Percentiles rank a stretch among this genome's conserved stretches.
These are phyloP conservation scores for Ganaspis brasiliensis DNA, from an alignment of 2,888 invertebrate species.

Conservation along the genomic window DNA sequence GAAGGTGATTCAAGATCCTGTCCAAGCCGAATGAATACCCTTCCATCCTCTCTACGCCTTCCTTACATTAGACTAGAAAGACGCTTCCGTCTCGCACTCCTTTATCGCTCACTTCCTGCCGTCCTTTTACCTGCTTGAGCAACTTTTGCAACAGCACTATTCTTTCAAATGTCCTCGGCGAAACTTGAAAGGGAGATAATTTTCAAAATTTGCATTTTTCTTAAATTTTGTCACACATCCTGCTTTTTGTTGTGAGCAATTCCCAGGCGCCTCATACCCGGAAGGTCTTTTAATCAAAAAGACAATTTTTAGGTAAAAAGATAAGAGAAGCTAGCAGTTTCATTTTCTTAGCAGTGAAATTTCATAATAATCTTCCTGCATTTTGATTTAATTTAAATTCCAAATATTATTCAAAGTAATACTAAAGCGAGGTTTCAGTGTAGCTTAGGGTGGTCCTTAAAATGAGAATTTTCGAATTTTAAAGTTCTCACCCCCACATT, in stretches of 20 bases:
- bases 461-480: too few species aligned
- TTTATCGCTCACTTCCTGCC: slow-evolving; percentile 40
- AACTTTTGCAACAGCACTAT: slow-evolving; percentile 14
- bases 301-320: background rate
- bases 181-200: slow-evolving; percentile 37
- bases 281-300: slow-evolving; percentile 10
- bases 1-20: slow-evolving; percentile 24
- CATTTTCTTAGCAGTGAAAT: too few species aligned
- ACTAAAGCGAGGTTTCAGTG: too few species aligned
- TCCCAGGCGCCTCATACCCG: background rate
- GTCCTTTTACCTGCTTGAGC: slow-evolving; percentile 38
- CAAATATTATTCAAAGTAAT: too few species aligned
- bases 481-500: too few species aligned
- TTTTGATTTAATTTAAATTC: too few species aligned
- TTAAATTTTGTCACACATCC: slow-evolving; percentile 31
- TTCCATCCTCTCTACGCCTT: slow-evolving; percentile 26
- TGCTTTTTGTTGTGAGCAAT: slow-evolving; percentile 21
- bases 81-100: slow-evolving; percentile 34
- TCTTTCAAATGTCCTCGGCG: slow-evolving; percentile 19
- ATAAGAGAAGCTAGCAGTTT: background rate
- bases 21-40: slow-evolving; percentile 48
- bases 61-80: slow-evolving; percentile 44
- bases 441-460: too few species aligned
- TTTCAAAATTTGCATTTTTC: slow-evolving; percentile 38
- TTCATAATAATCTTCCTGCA: too few species aligned